These are phyloP conservation scores for Drosophila kurseongensis DNA, from an alignment of 1,140 invertebrate species.

Conservation along the genomic window DNA sequence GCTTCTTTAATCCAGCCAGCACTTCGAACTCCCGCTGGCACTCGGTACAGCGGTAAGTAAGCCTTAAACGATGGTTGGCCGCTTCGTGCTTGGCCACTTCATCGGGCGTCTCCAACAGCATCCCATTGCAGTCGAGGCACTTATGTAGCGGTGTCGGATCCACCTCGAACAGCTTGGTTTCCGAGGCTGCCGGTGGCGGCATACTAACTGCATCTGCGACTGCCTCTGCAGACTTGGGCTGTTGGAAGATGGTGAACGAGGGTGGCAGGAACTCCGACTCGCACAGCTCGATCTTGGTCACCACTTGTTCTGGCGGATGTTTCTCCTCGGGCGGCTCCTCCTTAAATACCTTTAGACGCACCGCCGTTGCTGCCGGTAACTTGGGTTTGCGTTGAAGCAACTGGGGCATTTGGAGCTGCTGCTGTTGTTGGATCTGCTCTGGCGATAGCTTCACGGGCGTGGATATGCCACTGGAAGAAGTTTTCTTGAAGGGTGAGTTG, in stretches of 20 bases:
- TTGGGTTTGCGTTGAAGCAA: slow-evolving; percentile 58
- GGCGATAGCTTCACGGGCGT: slow-evolving; percentile 50
- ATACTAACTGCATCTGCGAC: slow-evolving; percentile 27
- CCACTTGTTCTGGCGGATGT: slow-evolving; percentile 9
- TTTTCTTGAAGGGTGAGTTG: slow-evolving; percentile 73
- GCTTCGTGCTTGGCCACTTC: slow-evolving; percentile 64
- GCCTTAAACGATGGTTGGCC: slow-evolving; percentile 62
- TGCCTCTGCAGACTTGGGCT: slow-evolving; percentile 19
- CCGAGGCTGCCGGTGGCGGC: slow-evolving; percentile 58
- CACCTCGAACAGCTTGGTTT: slow-evolving; percentile 42
- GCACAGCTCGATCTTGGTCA: slow-evolving; percentile 61
- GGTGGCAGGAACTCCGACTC: slow-evolving; percentile 59
- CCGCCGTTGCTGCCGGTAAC: slow-evolving; percentile 55
- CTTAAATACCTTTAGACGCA: slow-evolving; percentile 69
- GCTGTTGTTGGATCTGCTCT: slow-evolving; percentile 53
- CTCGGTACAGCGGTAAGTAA: slow-evolving; percentile 70
- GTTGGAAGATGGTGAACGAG: slow-evolving; percentile 68
- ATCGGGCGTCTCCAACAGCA: slow-evolving; percentile 64
- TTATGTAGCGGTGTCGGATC: slow-evolving; percentile 67
- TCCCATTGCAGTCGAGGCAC: slow-evolving; percentile 75
- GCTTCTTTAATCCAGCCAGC: slow-evolving; percentile 73
- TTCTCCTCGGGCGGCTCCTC: slow-evolving; percentile 64
- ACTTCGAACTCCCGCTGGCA: slow-evolving; percentile 77
- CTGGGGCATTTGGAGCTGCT: slow-evolving; percentile 27
- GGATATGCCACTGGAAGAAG: slow-evolving; percentile 18